Percentiles rank a stretch among this genome's conserved stretches.
phyloP scores from a whole-genome alignment of 2,797 vertebrate species.

The Neosalanx taihuensis region DNA sequence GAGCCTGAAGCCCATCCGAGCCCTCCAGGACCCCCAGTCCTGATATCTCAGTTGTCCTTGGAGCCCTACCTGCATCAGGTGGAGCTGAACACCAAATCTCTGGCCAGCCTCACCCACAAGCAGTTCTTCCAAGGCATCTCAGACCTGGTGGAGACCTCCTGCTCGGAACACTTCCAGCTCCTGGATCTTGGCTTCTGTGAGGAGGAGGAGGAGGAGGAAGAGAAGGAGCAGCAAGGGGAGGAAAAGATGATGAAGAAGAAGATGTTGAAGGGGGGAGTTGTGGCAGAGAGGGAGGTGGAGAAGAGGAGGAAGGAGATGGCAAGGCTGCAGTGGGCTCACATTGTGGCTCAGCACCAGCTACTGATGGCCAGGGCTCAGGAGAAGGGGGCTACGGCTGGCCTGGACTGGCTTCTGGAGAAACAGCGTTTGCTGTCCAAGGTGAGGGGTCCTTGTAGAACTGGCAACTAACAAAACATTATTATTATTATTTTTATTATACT shows the following conservation, averaged over 20 bases:
- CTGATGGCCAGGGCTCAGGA: constrained; percentile 78
- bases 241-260: constrained; percentile 6
- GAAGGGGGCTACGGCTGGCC: constrained; percentile 67
- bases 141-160: constrained; percentile 75
- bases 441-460: constrained; percentile 16
- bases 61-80: constrained; percentile 81
- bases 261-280: constrained; percentile 36
- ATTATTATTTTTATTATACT: too few relatives aligned
- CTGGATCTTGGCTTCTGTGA: constrained; percentile 68
- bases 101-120: constrained; percentile 74
- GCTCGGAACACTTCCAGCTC: constrained; percentile 73
- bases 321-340: constrained; percentile 79
- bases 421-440: constrained; percentile 66
- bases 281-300: constrained; percentile 49
- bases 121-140: constrained; percentile 74
- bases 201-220: constrained; percentile 47
- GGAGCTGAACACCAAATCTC: constrained; percentile 80
- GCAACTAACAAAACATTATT: background rate
- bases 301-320: constrained; percentile 75
- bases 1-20: constrained; percentile 3
- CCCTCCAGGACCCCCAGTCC: constrained; percentile 44
- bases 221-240: constrained; percentile 23
- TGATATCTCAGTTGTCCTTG: constrained; percentile 81
- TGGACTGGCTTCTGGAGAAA: constrained; percentile 77
- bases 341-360: constrained; percentile 81